These are phyloP conservation scores for Neomonachus schauinslandi DNA, from an alignment of 2,113 vertebrate genomes.

Conservation along the genomic window DNA sequence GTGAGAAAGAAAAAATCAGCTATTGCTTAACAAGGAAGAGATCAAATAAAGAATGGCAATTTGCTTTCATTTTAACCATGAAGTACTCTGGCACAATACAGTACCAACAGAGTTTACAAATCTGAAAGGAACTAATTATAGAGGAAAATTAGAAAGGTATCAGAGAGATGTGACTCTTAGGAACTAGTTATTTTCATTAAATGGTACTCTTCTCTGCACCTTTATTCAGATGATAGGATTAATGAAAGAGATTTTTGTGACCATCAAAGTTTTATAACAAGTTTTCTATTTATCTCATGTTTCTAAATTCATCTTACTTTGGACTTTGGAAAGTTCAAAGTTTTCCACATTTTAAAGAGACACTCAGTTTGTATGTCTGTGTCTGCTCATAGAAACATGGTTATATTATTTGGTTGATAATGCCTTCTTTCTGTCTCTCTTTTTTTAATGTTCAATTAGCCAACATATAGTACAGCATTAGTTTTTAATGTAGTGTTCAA, in stretches of 20 bases:
- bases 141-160: neutral
- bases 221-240: neutral
- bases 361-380: neutral
- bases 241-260: neutral
- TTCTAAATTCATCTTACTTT: neutral
- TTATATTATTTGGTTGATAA: neutral
- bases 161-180: slow-evolving; percentile 11
- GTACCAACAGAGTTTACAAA: neutral
- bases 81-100: neutral
- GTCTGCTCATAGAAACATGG: neutral
- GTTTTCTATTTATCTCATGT: neutral
- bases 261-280: neutral
- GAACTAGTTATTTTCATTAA: slow-evolving; percentile 18
- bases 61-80: neutral
- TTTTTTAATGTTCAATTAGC: no score
- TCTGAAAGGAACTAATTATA: slow-evolving; percentile 47
- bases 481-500: no score
- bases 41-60: neutral
- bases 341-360: neutral
- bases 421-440: neutral
- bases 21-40: neutral
- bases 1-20: neutral
- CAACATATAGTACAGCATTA: no score
- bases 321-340: neutral
- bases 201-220: neutral